Conservation (phyloP, 2,888 invertebrate species). For the Heliconius hortense region DNA sequence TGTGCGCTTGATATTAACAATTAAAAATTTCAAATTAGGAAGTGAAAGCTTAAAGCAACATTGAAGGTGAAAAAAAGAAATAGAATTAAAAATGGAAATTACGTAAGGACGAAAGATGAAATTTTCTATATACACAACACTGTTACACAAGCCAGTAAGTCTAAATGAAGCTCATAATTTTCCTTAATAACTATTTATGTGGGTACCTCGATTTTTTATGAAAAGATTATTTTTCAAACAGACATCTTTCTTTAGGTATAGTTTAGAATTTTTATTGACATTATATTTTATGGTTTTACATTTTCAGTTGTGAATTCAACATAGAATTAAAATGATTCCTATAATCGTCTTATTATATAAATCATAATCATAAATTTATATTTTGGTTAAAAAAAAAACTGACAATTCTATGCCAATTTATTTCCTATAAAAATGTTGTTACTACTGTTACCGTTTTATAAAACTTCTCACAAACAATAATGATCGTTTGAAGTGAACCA, state of each 20-base stretch:
- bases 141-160: conserved; percentile 77
- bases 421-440: neutral
- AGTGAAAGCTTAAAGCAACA: conserved; percentile 34
- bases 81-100: conserved; percentile 48
- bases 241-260: neutral
- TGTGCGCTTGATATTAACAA: conserved; percentile 67
- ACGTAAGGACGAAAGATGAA: conserved; percentile 53
- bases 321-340: neutral
- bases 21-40: conserved; percentile 29
- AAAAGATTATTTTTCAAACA: conserved; percentile 7
- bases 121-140: conserved; percentile 67
- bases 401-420: neutral
- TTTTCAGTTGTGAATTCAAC: neutral
- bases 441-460: neutral
- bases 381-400: neutral
- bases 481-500: conserved; percentile 10
- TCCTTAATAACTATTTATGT: conserved; percentile 76
- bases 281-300: neutral
- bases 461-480: conserved; percentile 10
- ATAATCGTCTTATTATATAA: neutral
- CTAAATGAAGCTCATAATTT: conserved; percentile 81
- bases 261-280: neutral
- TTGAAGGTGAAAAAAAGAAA: conserved; percentile 25
- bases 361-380: neutral
- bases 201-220: conserved; percentile 52